Conservation (phyloP, 2,113 vertebrate species). For the Pterocles gutturalis region DNA sequence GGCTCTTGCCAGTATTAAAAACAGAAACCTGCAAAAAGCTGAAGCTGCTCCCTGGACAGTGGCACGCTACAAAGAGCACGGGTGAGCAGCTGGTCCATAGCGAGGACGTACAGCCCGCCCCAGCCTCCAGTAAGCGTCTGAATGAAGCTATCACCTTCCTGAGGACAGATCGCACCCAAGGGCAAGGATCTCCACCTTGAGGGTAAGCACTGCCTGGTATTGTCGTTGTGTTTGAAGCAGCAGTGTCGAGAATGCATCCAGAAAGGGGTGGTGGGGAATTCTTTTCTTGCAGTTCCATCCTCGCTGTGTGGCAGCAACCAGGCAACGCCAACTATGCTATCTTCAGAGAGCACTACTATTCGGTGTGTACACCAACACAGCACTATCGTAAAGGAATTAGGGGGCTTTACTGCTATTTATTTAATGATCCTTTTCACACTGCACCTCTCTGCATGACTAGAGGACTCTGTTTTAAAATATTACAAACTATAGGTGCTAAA, state of each 20-base stretch:
- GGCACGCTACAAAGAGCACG: neutral
- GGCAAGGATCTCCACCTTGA: neutral
- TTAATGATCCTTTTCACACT: neutral
- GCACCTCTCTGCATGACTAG: neutral
- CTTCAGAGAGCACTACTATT: neutral
- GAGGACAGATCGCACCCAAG: neutral
- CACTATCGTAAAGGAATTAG: neutral
- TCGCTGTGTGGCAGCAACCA: neutral
- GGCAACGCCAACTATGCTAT: neutral
- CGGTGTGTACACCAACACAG: neutral
- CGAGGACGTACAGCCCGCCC: neutral
- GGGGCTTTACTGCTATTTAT: neutral
- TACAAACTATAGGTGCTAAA: neutral
- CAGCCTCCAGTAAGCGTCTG: neutral
- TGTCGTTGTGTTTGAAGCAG: neutral
- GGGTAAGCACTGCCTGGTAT: fast-evolving
- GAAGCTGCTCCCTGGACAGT: neutral
- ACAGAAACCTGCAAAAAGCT: neutral
- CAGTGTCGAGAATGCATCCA: neutral
- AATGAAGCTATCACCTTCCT: neutral
- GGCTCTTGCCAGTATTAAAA: neutral
- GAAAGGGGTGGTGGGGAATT: neutral
- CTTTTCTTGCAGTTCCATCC: neutral
- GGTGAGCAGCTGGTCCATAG: neutral
- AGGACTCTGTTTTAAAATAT: neutral